Evolutionary conservation across 1,140 invertebrate species (phyloP), one percentile per base, ranked within the genome.

Genomic region (Hormaphis cornu): DNA sequence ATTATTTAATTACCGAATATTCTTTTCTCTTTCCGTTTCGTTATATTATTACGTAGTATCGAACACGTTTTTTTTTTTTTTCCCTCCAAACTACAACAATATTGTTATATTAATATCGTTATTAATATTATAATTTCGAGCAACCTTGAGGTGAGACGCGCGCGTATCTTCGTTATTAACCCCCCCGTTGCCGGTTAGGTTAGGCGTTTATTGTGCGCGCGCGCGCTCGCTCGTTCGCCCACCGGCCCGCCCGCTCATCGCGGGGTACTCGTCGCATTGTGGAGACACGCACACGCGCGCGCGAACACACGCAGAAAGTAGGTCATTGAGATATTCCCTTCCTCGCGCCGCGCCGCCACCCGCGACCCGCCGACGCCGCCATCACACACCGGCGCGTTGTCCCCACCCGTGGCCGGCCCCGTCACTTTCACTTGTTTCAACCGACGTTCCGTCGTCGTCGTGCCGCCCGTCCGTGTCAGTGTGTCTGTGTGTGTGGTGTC

Each of bases 291-390:
- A 50, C 4, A 24, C 22, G n/a, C 24, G 20, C 54, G 6, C 54
- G 10, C 30, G 12, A 7, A 50, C 46, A 50, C 20, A 50, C 16
- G 22, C 20, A 50, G 48, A 46, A 69, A 71, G 61, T 71, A 56
- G 61, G 70, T 69, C 70, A 73, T 70, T 74, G 66, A 71, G 71
- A 69, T n/a, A n/a, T n/a, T 72, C 71, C 58, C 54, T 66, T 50
- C 70, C 37, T 40, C 10, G 30, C 69, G 8, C 61, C 42, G 8
- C 24, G 18, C 4, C 59, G 10, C 22, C 37, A 1, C 37, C 61
- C 42, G n/a, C 22, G 26, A 14, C 37, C 48, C 52, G 6, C 63
- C 16, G 46, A 3, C n/a, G 28, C 40, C 53, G 22, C 54, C 42
- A 30, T 40, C 30, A 40, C 71, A 56, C 40, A 20, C 33, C 58